phyloP scores from a whole-genome alignment of 2,113 vertebrate species.

The Rattus rattus region DNA sequence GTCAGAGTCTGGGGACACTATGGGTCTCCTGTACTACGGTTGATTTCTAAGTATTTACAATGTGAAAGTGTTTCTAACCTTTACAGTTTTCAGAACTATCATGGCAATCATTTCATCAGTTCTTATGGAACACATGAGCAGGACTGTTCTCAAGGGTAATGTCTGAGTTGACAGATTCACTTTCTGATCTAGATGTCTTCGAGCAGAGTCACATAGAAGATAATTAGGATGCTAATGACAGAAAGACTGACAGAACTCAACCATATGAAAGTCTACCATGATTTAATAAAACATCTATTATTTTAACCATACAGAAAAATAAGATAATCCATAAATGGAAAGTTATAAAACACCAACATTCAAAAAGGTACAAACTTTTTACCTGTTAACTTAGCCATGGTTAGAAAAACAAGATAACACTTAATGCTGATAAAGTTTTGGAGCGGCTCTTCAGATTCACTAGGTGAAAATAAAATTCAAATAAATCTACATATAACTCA shows the following conservation, averaged over 20 bases:
- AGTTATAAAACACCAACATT: neutral
- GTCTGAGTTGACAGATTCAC: slow-evolving; percentile 24
- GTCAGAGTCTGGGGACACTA: neutral
- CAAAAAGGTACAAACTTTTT: slow-evolving; percentile 19
- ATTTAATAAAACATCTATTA: slow-evolving; percentile 25
- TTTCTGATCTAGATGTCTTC: slow-evolving; percentile 35
- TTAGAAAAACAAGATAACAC: neutral
- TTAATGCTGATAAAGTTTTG: neutral
- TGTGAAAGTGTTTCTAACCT: slow-evolving; percentile 19
- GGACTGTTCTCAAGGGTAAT: slow-evolving; percentile 23
- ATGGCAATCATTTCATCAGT: slow-evolving; percentile 17
- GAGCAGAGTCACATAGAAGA: neutral
- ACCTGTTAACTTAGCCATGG: neutral
- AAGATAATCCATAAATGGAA: neutral
- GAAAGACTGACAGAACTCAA: neutral
- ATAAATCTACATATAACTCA: slow-evolving; percentile 19
- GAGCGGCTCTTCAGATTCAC: neutral
- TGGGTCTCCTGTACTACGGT: neutral
- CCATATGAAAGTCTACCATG: neutral
- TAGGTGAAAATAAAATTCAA: slow-evolving; percentile 1
- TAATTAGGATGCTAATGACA: neutral
- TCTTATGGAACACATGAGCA: neutral
- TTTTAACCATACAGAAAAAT: neutral
- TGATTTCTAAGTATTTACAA: slow-evolving; percentile 50
- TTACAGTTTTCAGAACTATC: neutral